Evolutionary conservation across 2,888 invertebrate species (phyloP), one percentile per base, ranked within the genome.

Genomic region (Andrena dorsata): DNA sequence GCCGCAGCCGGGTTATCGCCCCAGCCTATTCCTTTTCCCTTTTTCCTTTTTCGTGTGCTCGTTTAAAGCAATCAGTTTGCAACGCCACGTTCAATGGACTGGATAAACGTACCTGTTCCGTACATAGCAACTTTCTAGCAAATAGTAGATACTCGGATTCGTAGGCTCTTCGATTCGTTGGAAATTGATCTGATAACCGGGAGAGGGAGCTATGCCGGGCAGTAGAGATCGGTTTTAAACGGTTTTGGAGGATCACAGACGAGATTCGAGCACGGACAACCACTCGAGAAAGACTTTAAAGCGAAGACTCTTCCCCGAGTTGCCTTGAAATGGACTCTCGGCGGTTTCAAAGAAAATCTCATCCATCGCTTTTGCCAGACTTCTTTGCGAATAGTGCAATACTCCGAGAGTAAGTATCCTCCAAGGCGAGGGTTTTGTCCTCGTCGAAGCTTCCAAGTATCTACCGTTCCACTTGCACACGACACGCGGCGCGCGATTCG

Each of bases 351-450:
- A 65, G 70, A 32, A 71, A 68, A 66, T 65, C 73, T 65, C 47
- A 32, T 28, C 41, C 66, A 65, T 70, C 73, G 64, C 60, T 56
- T 47, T 64, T 28, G 32, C 32, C 26, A 47, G 56, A 32, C 58
- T 66, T 35, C 65, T 80, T 78, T 70, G 71, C 49, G 79, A 78
- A 78, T 74, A 70, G 32, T 49, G 61, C n/a, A 53, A 69, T 69
- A 35, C 74, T 82, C 58, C 10, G 7, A n/a, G 68, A 58, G 69
- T 69, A 63, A 49, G 69, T 69, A 63, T 80, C 72, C 77, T 77
- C 16, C 20, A 68, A 63, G 35, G 30, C 5, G 26, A 26, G 47
- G 61, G 32, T 64, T 77, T 77, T 73, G 61, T 80, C 78, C 72
- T 30, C 56, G 72, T 58, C 63, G 64, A 78, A 60, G 56, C 53